Evolutionary conservation across 2,888 invertebrate species (phyloP).

Genomic region (Agrochola lychnidis): DNA sequence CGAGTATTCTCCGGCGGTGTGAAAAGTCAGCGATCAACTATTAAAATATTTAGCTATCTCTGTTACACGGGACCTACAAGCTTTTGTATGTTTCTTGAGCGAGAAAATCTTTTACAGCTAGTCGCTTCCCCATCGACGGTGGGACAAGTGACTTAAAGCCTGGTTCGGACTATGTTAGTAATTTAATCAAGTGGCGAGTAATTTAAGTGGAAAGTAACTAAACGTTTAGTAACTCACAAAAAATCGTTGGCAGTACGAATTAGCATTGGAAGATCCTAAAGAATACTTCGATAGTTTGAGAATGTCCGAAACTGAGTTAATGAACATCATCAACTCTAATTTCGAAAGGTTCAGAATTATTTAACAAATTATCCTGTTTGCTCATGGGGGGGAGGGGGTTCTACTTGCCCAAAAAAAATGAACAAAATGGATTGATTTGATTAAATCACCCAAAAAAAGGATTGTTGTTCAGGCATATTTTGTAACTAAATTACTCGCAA

Average conservation of each 20-base stretch:
- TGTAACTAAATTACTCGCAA: background rate
- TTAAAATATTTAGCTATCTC: background rate
- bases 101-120: too few species aligned
- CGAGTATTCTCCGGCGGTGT: too few species aligned
- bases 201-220: background rate
- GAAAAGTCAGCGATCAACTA: background rate
- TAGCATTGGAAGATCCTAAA: background rate
- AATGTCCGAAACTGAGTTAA: background rate
- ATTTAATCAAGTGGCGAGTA: background rate
- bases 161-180: background rate
- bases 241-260: background rate
- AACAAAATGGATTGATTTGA: background rate
- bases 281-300: background rate
- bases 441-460: too few species aligned
- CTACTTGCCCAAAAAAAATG: too few species aligned
- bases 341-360: background rate
- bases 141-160: background rate
- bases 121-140: background rate
- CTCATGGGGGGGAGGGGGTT: too few species aligned
- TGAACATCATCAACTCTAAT: background rate
- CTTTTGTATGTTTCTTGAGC: too few species aligned
- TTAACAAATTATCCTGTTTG: background rate
- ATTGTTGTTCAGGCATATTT: conserved; percentile 2
- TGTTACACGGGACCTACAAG: too few species aligned
- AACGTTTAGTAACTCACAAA: background rate